Base-by-base conservation (phyloP, 2,888 invertebrate genomes). In the Caenorhabditis afra region DNA sequence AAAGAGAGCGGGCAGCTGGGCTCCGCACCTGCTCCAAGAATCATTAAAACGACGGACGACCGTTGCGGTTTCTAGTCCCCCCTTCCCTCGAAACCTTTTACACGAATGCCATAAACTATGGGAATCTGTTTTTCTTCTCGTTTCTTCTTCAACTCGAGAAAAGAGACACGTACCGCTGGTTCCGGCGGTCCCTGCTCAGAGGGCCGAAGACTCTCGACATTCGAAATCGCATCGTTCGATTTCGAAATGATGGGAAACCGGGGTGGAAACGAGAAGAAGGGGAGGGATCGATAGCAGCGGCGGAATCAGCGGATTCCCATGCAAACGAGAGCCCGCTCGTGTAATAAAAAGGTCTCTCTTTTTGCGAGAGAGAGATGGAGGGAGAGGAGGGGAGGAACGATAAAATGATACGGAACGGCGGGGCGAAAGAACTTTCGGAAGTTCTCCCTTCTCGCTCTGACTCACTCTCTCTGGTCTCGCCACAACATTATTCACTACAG, bases 221-320 rank as follows among this genome's bases (percentile, higher is more conserved):
- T 52, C 35, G 52, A 22, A 59, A 50, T 45, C 44, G 44, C 59
- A 68, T 68, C 37, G 22, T 68, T 68, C 18, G 37, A 52, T 59
- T 29, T 29, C 14, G 35, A 49, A 62, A 62, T 50, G 41, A 50
- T 68, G 16, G 61, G 47, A 49, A 71, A 29, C 29, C 29, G 29
- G 29, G 29, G n/a, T n/a, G n/a, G n/a, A n/a, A n/a, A n/a, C n/a
- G n/a, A n/a, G n/a, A n/a, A n/a, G n/a, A n/a, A n/a, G n/a, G n/a
- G n/a, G 3, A 7, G 45, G 39, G 55, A 65, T 49, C 58, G 45
- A 57, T 70, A 3, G 29, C 3, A 29, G 3, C 29, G 7, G 29
- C 29, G 4, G 29, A 29, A 7, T n/a, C n/a, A n/a, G n/a, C 3
- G 4, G 29, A 58, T 57, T 64, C 59, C 35, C 68, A 77, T 58